phyloP scores from a whole-genome alignment of 2,113 vertebrate genomes.

The Smithornis capensis region DNA sequence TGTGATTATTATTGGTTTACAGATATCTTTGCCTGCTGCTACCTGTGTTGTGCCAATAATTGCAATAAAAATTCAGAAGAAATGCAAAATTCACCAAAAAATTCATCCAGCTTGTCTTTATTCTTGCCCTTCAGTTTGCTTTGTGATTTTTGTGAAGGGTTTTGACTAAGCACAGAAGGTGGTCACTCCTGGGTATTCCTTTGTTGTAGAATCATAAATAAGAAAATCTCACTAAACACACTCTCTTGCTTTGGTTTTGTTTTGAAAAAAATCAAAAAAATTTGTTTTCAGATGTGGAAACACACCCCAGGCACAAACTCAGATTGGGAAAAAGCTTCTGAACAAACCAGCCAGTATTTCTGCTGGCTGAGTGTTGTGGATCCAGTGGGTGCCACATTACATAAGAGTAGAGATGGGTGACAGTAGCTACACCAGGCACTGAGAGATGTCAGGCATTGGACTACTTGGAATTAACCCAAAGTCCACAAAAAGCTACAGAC shows the following conservation, averaged over 20 bases:
- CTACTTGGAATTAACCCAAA: not conserved
- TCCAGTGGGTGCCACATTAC: not conserved
- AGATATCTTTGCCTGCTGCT: not conserved
- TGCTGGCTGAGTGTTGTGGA: no score
- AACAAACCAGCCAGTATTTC: not conserved
- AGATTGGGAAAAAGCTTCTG: not conserved
- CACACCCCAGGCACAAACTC: not conserved
- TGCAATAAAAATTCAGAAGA: not conserved
- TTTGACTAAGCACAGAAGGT: not conserved
- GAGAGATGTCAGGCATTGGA: not conserved
- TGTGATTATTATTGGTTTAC: not conserved
- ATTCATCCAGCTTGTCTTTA: not conserved
- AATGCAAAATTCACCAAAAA: not conserved
- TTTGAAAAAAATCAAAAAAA: not conserved
- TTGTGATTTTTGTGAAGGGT: not conserved
- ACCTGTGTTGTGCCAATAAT: not conserved
- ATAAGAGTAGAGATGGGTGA: not conserved
- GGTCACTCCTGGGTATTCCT: accelerated
- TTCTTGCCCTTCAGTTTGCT: not conserved
- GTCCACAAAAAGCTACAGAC: not conserved
- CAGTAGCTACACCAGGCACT: not conserved
- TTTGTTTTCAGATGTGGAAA: not conserved
- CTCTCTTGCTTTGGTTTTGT: not conserved
- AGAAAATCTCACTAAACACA: not conserved
- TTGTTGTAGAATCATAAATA: not conserved